Conservation (phyloP, 2,888 invertebrate species). For the Rhopalosiphum nymphaeae region DNA sequence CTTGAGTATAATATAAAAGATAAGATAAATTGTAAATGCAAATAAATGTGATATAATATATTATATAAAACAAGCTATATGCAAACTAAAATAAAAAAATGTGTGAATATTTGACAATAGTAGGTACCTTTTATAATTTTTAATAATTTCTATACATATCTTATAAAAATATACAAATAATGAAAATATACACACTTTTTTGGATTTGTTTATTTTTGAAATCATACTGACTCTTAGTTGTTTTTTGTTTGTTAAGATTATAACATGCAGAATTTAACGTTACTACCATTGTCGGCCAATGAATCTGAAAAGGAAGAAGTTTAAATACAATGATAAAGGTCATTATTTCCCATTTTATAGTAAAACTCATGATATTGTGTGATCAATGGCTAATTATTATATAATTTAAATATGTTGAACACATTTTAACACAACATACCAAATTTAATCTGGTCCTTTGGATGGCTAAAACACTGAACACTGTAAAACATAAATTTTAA, state of each 20-base stretch:
- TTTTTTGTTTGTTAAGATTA: slow-evolving; percentile 36
- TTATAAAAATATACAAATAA: neutral
- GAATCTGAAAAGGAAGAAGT: slow-evolving; percentile 34
- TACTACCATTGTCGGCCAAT: slow-evolving; percentile 62
- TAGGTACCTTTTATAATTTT: neutral
- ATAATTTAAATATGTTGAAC: neutral
- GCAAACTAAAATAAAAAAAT: neutral
- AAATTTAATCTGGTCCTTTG: slow-evolving; percentile 41
- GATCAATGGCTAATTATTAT: neutral
- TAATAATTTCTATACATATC: neutral
- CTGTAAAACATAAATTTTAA: slow-evolving; percentile 26
- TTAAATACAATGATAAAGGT: neutral
- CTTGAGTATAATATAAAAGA: slow-evolving; percentile 35
- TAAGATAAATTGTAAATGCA: slow-evolving; percentile 30
- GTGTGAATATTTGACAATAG: neutral
- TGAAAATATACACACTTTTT: slow-evolving; percentile 51
- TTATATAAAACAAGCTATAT: neutral
- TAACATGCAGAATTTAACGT: slow-evolving; percentile 35
- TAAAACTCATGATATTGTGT: neutral
- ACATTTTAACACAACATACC: slow-evolving; percentile 19
- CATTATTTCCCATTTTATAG: neutral
- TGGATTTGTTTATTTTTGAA: slow-evolving; percentile 62
- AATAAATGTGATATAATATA: slow-evolving; percentile 30
- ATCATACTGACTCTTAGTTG: slow-evolving; percentile 50
- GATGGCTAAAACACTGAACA: slow-evolving; percentile 36